A percentile compares a stretch with the other conserved stretches of the same genome.
phyloP scores from a whole-genome alignment of 2,113 vertebrate genomes.

The Azemiops feae region DNA sequence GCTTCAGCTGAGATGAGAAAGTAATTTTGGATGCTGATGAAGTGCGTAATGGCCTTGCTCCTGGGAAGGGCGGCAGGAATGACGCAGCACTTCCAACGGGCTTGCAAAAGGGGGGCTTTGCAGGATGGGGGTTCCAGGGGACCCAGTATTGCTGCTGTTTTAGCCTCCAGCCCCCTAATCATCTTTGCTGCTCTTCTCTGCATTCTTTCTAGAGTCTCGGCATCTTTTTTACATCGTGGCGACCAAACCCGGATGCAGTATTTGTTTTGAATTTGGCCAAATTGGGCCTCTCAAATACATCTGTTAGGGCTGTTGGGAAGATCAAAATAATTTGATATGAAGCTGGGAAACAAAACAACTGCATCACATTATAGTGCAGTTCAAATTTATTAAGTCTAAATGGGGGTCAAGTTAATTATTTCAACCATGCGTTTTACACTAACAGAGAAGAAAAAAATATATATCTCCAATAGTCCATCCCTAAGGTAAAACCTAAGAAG shows the following conservation, averaged over 20 bases:
- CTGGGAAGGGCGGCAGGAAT: constrained; percentile 52
- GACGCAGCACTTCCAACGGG: constrained; percentile 51
- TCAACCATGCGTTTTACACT: neutral
- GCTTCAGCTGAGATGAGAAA: constrained; percentile 67
- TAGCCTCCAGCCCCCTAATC: no score
- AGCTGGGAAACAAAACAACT: neutral
- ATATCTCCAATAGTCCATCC: neutral
- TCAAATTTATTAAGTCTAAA: neutral
- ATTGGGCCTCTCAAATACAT: neutral
- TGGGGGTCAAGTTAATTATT: neutral
- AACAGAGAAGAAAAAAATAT: neutral
- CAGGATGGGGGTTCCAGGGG: no score
- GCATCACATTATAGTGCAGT: no score
- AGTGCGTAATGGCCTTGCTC: constrained; percentile 54
- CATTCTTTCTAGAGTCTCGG: no score
- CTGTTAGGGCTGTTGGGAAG: neutral
- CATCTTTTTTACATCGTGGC: no score
- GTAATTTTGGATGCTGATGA: constrained; percentile 54
- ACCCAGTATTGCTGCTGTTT: neutral
- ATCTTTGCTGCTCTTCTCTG: no score
- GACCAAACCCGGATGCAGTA: no score
- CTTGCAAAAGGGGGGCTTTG: constrained; percentile 46
- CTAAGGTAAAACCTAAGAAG: constrained; percentile 16
- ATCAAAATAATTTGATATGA: neutral
- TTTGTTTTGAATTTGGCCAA: neutral